These are phyloP conservation scores for Gavia stellata DNA, from an alignment of 2,113 vertebrate genomes.

Conservation along the genomic window DNA sequence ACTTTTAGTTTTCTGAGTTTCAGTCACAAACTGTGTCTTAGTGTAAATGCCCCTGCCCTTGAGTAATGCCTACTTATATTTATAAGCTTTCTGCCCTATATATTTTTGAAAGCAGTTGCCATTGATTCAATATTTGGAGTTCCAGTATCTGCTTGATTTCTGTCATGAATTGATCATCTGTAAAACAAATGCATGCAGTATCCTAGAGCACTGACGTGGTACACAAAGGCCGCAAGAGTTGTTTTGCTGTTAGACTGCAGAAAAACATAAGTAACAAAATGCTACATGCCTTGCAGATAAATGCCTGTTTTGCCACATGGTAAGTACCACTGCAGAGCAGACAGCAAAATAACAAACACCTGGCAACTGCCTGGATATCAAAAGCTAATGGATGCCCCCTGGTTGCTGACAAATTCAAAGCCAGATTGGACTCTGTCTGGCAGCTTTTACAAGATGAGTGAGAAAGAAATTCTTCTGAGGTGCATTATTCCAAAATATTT, in stretches of 20 bases:
- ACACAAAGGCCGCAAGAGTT: not conserved
- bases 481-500: not conserved
- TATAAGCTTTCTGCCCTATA: not conserved
- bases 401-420: not conserved
- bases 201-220: not conserved
- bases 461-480: not conserved
- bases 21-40: not conserved
- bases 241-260: not conserved
- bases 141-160: not conserved
- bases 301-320: not conserved
- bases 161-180: not conserved
- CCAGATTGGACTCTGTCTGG: not conserved
- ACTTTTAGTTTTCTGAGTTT: not conserved
- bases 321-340: not conserved
- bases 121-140: not conserved
- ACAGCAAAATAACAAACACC: not conserved
- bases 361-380: not conserved
- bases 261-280: not conserved
- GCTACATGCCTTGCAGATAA: not conserved
- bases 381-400: not conserved
- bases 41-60: not conserved
- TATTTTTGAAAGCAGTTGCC: not conserved
- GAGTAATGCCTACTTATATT: not conserved
- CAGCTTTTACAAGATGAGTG: not conserved
- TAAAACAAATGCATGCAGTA: not conserved